Evolutionary conservation across 2,888 invertebrate species (phyloP), one percentile per base, ranked within the genome.

Genomic region (Ptilodon capucinus): DNA sequence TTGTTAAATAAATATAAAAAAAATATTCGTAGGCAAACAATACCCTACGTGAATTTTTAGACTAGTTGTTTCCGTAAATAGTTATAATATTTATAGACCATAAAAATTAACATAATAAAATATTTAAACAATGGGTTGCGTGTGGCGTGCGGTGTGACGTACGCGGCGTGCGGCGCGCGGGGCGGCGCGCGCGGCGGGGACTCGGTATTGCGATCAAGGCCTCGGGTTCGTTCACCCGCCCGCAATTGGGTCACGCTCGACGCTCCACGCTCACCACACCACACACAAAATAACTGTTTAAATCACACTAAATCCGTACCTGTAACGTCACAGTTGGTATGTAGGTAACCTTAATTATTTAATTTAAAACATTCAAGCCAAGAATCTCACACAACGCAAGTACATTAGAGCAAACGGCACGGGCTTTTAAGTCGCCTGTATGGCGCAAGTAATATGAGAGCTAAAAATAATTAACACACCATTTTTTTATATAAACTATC

Each of bases 161-260:
- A 67, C 66, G 60, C 35, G 40, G 67, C 57, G 57, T 49, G 71
- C 53, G 61, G 68, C 42, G 57, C 39, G 51, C 60, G 59, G 43
- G 39, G 49, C 32, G 52, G 46, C 16, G 54, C 39, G 54, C 61
- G 60, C 60, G 64, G 63, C 69, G 74, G 73, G 68, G 64, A 53
- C 60, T 68, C 78, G 71, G 81, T 85, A 91, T 90, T 90, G 91
- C 91, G 91, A 91, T 89, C 91, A 91, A 90, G 91, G 91, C 90
- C 90, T 69, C 78, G 74, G 79, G 91, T 86, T 90, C 90, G 89
- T 91, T 89, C 87, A 89, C 90, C 90, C 83, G 73, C 66, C 60
- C 56, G 72, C 84, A 90, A 89, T 82, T 88, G 74, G 90, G 90
- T 89, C 89, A 86, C 81, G 82, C 84, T 77, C 74, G 74, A 74